A percentile compares a stretch with the other conserved stretches of the same genome.
phyloP scores from a whole-genome alignment of 2,888 invertebrate species.

The Dexiosoma caninum region DNA sequence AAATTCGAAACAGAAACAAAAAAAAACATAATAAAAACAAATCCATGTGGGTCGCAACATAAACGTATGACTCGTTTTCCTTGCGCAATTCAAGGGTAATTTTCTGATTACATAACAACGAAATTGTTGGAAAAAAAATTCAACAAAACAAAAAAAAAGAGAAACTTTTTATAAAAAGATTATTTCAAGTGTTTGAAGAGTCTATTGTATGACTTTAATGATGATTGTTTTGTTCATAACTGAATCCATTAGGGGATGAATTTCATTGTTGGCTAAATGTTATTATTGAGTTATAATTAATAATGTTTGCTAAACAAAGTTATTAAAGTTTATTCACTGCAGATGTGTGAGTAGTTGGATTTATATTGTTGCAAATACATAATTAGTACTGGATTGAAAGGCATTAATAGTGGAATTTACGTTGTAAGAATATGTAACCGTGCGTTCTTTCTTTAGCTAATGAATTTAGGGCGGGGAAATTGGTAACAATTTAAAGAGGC shows the following conservation, averaged over 20 bases:
- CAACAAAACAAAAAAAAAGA: neutral
- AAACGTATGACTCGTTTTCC: constrained; percentile 17
- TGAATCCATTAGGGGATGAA: neutral
- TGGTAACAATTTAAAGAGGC: too few species aligned
- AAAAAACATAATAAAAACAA: too few species aligned
- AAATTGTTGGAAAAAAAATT: neutral
- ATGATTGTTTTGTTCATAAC: constrained; percentile 19
- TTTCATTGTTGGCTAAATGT: constrained; percentile 24
- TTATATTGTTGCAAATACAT: neutral
- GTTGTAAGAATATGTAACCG: too few species aligned
- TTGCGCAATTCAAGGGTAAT: constrained; percentile 59
- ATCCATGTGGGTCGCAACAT: too few species aligned
- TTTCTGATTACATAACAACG: constrained; percentile 52
- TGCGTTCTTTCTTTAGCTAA: too few species aligned
- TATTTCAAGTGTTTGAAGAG: constrained; percentile 37
- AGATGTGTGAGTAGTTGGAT: neutral
- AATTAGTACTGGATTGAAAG: too few species aligned
- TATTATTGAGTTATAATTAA: constrained; percentile 55
- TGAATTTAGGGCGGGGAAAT: too few species aligned
- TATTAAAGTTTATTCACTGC: constrained; percentile 17
- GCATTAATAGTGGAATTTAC: too few species aligned
- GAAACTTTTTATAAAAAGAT: constrained; percentile 34
- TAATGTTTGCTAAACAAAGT: constrained; percentile 51
- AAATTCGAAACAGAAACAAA: constrained; percentile 8
- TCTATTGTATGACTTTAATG: constrained; percentile 27